Base-by-base conservation (phyloP, 1,140 invertebrate genomes). In the Babylonia areolata region DNA sequence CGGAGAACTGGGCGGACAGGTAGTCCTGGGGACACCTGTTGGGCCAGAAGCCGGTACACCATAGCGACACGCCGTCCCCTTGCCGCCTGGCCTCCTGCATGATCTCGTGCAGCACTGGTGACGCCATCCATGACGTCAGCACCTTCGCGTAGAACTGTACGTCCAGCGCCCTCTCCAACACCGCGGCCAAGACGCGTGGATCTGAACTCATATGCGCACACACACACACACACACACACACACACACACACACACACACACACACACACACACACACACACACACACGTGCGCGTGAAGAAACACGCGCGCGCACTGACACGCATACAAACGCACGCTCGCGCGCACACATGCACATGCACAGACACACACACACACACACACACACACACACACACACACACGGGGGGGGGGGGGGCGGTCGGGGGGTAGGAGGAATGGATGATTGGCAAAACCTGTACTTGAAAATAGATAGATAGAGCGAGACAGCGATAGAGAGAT, bases 51-150 rank as follows among this genome's bases (percentile, higher is more conserved):
- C 71, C 71, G 2, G 71, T 73, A 31, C 71, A 73, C 71, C 71
- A 73, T 6, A 73, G 71, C 31, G 28, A 51, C 46, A 51, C 71
- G 71, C 35, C 71, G 71, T 73, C 71, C 0, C 17, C 6, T n/a
- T 73, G n/a, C 33, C 31, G n/a, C 35, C 71, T 73, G 5, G 71
- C 71, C 31, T 33, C 31, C 33, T 73, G 71, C 71, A 73, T 73
- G 3, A 73, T 31, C 11, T 33, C 11, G 17, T 73, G 71, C 71
- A 73, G 71, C 15, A 73, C 71, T 73, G 71, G 71, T 33, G 71
- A 73, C n/a, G 71, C 71, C 71, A 73, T 28, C 71, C 71, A 73
- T 31, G 71, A 73, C 71, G 71, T 35, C 71, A 73, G 71, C 5
- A 73, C 71, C 31, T 73, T 1, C 31, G 31, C 71, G 31, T 12